These are phyloP conservation scores for Pseudois nayaur DNA, from an alignment of 2,113 vertebrate species.

Conservation along the genomic window DNA sequence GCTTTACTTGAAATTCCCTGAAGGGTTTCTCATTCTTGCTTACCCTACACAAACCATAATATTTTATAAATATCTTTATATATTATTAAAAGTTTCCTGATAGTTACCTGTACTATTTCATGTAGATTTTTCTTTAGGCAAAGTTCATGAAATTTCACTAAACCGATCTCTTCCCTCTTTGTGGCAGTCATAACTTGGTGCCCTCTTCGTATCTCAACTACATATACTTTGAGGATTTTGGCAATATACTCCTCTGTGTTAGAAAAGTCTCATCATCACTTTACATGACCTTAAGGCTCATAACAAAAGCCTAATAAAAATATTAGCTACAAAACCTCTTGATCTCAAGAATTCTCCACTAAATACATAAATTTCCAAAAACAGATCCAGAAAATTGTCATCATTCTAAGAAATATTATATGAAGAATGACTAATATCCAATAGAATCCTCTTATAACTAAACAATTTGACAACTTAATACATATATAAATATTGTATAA, in stretches of 20 bases:
- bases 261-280: neutral
- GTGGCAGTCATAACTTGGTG: neutral
- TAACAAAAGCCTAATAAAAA: neutral
- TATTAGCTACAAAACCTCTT: neutral
- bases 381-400: neutral
- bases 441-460: neutral
- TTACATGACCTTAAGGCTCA: neutral
- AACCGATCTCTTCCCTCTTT: fast-evolving
- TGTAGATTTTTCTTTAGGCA: neutral
- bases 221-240: neutral
- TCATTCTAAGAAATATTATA: neutral
- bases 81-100: neutral
- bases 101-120: neutral
- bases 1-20: neutral
- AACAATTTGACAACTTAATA: neutral
- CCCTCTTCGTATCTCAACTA: neutral
- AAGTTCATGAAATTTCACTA: neutral
- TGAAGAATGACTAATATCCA: neutral
- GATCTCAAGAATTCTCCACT: neutral
- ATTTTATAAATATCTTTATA: neutral
- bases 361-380: neutral
- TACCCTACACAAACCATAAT: neutral
- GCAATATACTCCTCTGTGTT: neutral
- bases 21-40: neutral
- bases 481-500: neutral